These are phyloP conservation scores for Pygmarrhopalites habei DNA, from an alignment of 1,140 invertebrate genomes.

Conservation along the genomic window DNA sequence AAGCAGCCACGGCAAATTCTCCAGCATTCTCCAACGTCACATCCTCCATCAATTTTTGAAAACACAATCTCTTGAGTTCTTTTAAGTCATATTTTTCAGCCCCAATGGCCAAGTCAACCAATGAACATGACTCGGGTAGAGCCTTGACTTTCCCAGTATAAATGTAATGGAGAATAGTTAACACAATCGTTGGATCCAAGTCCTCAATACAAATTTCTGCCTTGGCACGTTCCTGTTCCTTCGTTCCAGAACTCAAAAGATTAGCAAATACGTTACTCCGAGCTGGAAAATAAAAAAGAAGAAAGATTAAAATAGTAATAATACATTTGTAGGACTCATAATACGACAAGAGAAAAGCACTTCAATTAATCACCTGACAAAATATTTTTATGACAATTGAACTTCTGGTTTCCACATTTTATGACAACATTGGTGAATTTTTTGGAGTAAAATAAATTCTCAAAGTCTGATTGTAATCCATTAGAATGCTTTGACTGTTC, in stretches of 20 bases:
- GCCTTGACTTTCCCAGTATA: conserved; percentile 14
- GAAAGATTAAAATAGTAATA: too few species aligned
- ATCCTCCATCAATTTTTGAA: not conserved
- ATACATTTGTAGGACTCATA: too few species aligned
- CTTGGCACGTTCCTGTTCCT: conserved; percentile 1
- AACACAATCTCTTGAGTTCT: conserved; percentile 19
- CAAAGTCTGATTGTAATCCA: too few species aligned
- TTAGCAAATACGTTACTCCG: conserved; percentile 17
- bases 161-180: conserved; percentile 13
- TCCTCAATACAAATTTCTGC: conserved; percentile 6
- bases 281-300: too few species aligned
- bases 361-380: too few species aligned
- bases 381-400: too few species aligned
- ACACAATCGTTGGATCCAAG: conserved; percentile 10
- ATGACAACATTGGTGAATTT: too few species aligned
- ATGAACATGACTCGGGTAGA: conserved; percentile 1
- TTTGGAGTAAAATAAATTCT: too few species aligned
- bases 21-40: not conserved
- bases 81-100: conserved; percentile 21
- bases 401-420: too few species aligned
- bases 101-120: conserved; percentile 9
- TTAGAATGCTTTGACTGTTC: too few species aligned
- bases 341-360: too few species aligned
- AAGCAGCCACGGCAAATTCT: conserved; percentile 7
- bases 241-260: conserved; percentile 12